These are phyloP conservation scores for Nyctibius bracteatus DNA, from an alignment of 2,113 vertebrate genomes.

Conservation along the genomic window DNA sequence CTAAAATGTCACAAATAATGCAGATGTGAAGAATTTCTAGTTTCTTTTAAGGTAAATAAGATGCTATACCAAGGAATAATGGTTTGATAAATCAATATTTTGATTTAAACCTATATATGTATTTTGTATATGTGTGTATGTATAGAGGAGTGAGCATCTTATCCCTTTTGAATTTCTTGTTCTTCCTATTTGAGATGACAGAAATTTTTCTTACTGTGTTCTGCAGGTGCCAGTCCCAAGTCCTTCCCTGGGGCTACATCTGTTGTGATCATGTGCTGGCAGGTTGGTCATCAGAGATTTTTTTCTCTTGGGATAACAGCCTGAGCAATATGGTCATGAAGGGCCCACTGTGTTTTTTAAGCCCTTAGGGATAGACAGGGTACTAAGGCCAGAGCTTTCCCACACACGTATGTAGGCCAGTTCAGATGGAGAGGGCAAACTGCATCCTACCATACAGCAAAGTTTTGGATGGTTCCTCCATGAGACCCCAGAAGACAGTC, in stretches of 20 bases:
- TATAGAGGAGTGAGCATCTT: neutral
- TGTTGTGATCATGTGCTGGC: neutral
- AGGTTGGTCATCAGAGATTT: neutral
- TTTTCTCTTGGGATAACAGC: neutral
- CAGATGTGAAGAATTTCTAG: neutral
- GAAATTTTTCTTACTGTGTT: neutral
- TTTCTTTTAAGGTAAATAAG: neutral
- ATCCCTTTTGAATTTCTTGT: neutral
- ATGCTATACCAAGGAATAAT: neutral
- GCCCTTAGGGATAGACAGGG: neutral
- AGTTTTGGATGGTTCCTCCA: neutral
- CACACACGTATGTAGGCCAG: rapidly evolving
- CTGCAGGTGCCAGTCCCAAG: neutral
- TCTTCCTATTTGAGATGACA: neutral
- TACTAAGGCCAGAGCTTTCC: neutral
- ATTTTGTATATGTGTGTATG: neutral
- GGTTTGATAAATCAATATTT: neutral
- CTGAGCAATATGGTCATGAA: neutral
- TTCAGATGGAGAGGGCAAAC: neutral
- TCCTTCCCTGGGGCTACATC: neutral
- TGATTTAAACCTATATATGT: neutral
- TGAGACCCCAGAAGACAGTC: neutral
- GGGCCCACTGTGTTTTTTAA: neutral
- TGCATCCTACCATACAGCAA: neutral
- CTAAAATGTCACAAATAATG: neutral